Evolutionary conservation across 2,888 invertebrate species (phyloP), one percentile per base, ranked within the genome.

Genomic region (Phorcus lineatus): DNA sequence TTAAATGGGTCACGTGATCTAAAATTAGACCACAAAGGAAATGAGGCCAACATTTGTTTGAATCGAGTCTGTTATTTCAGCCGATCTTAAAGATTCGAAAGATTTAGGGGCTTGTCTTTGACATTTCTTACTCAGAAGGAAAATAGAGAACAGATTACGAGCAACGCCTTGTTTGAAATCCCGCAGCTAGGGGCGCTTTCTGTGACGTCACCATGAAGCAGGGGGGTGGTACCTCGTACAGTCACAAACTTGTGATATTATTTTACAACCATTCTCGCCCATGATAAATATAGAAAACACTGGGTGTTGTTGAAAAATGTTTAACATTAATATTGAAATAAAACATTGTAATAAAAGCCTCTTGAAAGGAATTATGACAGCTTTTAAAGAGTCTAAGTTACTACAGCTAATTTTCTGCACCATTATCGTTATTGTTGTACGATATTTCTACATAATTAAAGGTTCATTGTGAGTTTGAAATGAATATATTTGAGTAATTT

Each of bases 121-220:
- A 28, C 62, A 62, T 24, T 22, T 62, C 13, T 62, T 13, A 16
- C 4, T 22, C 0, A 28, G 28, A 28, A 28, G 62, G 24, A 28
- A 62, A 28, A 28, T 16, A 24, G 62, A 62, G 28, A 24, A 24
- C 28, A 62, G 28, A 17, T 62, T 62, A 24, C 24, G 28, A 62
- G 24, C 22, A 24, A 62, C 62, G 62, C 62, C 62, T 62, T 24
- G 57, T 57, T 57, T 57, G 22, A 62, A 13, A 16, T 17, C 28
- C 13, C 22, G 28, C 13, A 24, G 28, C 28, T 28, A 62, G 62
- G 62, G 62, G 62, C 62, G 62, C 28, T 62, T 4, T 62, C 24
- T 24, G 62, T 62, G 62, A 62, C 62, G 62, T 62, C 62, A 62
- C 24, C 62, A n/a, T 62, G 62, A 62, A 19, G 19, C 57, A 57